A percentile compares a stretch with the other conserved stretches of the same genome.
These are phyloP conservation scores for Micrasema minimum DNA, from an alignment of 1,140 invertebrate species.

Conservation along the genomic window DNA sequence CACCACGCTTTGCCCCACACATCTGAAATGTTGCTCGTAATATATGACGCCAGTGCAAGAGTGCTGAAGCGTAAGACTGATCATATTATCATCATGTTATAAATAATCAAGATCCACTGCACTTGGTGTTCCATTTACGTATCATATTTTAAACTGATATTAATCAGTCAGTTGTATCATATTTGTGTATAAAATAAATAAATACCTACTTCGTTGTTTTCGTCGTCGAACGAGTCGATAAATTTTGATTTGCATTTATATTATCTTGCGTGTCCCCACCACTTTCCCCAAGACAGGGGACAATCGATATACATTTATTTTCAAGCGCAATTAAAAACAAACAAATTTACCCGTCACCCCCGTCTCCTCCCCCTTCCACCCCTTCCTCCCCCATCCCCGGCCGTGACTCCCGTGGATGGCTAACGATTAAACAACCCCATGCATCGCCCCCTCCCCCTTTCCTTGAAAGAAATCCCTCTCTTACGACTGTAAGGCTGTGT, in stretches of 20 bases:
- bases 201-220: background rate
- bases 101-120: no score
- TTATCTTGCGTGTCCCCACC: background rate
- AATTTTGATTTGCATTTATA: slow-evolving; percentile 1
- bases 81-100: no score
- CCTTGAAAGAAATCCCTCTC: slow-evolving; percentile 27
- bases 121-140: slow-evolving; percentile 1
- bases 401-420: background rate
- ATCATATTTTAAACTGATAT: no score
- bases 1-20: background rate
- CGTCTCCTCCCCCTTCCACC: background rate
- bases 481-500: slow-evolving; percentile 35
- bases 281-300: slow-evolving; percentile 20
- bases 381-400: background rate
- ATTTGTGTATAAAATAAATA: background rate
- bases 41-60: slow-evolving; percentile 38
- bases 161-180: background rate
- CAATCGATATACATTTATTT: slow-evolving; percentile 42
- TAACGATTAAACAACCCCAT: slow-evolving; percentile 47
- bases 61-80: no score
- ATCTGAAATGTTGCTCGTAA: slow-evolving; percentile 40
- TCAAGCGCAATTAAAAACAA: slow-evolving; percentile 44
- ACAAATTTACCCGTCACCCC: slow-evolving; percentile 27
- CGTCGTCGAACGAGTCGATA: background rate
- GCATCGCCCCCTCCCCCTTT: slow-evolving; percentile 4